These are phyloP conservation scores for Odontophorus gujanensis DNA, from an alignment of 2,113 vertebrate species.

Conservation along the genomic window DNA sequence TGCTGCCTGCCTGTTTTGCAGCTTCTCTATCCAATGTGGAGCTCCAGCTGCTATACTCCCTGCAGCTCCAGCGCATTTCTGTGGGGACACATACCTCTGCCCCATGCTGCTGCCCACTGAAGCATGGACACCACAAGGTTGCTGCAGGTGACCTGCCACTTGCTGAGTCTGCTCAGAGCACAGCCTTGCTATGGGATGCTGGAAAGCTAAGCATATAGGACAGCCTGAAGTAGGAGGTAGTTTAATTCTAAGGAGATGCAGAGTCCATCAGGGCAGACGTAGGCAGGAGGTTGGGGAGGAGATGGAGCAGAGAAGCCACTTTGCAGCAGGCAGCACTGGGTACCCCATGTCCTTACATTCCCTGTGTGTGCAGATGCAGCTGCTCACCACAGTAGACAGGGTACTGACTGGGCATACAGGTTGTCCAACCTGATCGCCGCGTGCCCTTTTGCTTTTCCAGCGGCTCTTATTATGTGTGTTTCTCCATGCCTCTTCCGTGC, in stretches of 20 bases:
- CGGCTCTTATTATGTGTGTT: rapidly evolving
- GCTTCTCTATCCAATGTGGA: background rate
- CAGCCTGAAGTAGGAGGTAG: background rate
- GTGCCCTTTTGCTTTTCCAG: rapidly evolving
- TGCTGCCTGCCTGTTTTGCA: rapidly evolving
- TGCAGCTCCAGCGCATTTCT: rapidly evolving
- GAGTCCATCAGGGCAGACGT: background rate
- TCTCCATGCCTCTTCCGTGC: background rate
- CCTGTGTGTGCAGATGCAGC: background rate
- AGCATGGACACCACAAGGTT: rapidly evolving
- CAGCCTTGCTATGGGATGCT: background rate
- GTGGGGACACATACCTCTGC: background rate
- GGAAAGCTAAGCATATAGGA: rapidly evolving
- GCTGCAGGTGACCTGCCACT: background rate
- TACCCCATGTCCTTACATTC: rapidly evolving
- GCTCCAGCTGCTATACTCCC: rapidly evolving
- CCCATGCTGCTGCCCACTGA: rapidly evolving
- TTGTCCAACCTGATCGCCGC: rapidly evolving
- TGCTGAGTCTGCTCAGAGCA: background rate
- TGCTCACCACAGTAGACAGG: background rate
- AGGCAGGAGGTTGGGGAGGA: no score
- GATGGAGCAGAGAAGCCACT: rapidly evolving
- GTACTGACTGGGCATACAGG: background rate
- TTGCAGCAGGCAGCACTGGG: background rate
- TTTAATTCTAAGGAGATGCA: background rate